Evolutionary conservation across 2,797 vertebrate genomes (phyloP), one percentile per base, ranked within the genome.

Genomic region (Erithacus rubecula): DNA sequence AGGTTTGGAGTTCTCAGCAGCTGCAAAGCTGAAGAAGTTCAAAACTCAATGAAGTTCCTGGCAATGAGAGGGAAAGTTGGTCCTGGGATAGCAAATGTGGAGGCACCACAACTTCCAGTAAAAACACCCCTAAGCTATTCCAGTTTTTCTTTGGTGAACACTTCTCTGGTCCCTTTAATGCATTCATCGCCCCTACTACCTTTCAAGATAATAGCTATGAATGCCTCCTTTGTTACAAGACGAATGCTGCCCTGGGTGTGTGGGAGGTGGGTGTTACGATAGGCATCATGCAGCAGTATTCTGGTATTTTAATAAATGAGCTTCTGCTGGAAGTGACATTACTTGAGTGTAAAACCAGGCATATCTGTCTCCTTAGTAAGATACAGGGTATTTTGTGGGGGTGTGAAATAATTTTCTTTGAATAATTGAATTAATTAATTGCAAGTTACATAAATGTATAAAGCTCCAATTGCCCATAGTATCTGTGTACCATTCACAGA

Each of bases 371-470:
- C 91, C 87, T 90, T 86, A 86, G 68, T 76, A 91, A 86, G 89
- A 93, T 69, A 88, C 69, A 56, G 89, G 80, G 56, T 93, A 90
- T 94, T 94, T 91, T 95, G 91, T 93, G 94, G 91, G 84, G 89
- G 94, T 79, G 92, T 90, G 72, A 89, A 90, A 89, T 76, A 94
- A 96, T 94, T 94, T 91, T 96, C 94, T 94, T 83, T 91, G 95
- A 96, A 94, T 97, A 96, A 94, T 96, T 96, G 85, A 97, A 96
- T 96, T 97, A 97, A 96, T 89, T 96, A 95, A 95, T 95, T 93
- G 39, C 1, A 18, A 85, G 85, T 96, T 97, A 95, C 67, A 93
- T 94, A 96, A 94, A 93, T 86, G 67, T 82, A 56, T 90, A 88
- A 91, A 30, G 84, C 58, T 92, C 63, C 87, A 82, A 71, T 90